Evolutionary conservation across 1,140 invertebrate species (phyloP).

Genomic region (Phthorimaea operculella): DNA sequence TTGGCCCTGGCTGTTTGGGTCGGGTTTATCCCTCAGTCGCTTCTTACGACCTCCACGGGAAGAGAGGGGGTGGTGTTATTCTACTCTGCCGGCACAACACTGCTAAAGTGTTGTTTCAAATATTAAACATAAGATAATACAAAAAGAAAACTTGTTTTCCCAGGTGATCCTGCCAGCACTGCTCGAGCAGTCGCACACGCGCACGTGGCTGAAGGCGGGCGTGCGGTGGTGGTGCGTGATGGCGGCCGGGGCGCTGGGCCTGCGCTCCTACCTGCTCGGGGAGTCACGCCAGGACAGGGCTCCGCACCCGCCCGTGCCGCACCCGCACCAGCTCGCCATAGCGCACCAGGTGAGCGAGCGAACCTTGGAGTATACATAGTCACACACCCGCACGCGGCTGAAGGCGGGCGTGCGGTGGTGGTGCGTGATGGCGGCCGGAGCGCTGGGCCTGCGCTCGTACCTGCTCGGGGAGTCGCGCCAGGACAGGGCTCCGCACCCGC

Average conservation of each 20-base stretch:
- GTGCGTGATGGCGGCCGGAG: slow-evolving; percentile 88
- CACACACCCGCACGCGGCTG: slow-evolving; percentile 92
- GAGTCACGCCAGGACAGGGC: slow-evolving; percentile 45
- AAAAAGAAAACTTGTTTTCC: no score
- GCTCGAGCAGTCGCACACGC: slow-evolving; percentile 94
- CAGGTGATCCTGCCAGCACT: slow-evolving; percentile 94
- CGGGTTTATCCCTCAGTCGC: no score
- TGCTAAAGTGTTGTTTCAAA: no score
- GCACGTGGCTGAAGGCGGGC: slow-evolving; percentile 90
- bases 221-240: slow-evolving; percentile 90
- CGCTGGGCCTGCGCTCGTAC: slow-evolving; percentile 90
- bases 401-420: slow-evolving; percentile 88
- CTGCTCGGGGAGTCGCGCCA: slow-evolving; percentile 73
- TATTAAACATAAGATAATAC: no score
- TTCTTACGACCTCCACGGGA: no score
- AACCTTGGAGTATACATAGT: no score
- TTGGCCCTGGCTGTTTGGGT: no score
- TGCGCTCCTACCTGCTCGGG: slow-evolving; percentile 89
- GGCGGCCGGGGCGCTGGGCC: slow-evolving; percentile 86
- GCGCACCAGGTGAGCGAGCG: slow-evolving; percentile 71
- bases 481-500: slow-evolving; percentile 27
- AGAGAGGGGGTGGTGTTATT: no score
- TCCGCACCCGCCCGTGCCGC: slow-evolving; percentile 34
- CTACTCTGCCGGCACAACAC: no score
- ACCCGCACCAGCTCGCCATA: slow-evolving; percentile 75